phyloP scores from a whole-genome alignment of 1,140 invertebrate genomes.

The Ceratina japonica region DNA sequence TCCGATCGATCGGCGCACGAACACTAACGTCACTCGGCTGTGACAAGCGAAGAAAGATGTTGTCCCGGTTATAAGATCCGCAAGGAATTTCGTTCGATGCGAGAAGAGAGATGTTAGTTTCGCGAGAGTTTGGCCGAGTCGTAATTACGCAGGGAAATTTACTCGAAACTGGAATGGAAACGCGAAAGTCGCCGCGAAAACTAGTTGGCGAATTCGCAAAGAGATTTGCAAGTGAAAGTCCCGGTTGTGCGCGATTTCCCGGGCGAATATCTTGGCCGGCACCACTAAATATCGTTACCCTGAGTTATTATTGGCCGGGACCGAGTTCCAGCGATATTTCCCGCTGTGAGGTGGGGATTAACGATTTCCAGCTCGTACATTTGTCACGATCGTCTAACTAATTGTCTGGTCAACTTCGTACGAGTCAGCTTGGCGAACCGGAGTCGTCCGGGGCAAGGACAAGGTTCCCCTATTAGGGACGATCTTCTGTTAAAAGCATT shows the following conservation, averaged over 20 bases:
- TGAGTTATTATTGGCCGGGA: neutral
- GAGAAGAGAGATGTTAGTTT: neutral
- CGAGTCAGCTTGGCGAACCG: neutral
- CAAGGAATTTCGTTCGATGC: too few species aligned
- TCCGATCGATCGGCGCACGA: too few species aligned
- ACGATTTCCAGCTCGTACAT: constrained; percentile 27
- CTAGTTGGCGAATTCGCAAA: constrained; percentile 7
- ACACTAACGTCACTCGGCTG: too few species aligned
- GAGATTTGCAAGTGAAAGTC: constrained; percentile 44
- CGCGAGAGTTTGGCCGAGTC: neutral
- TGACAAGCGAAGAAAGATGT: too few species aligned
- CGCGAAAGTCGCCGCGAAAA: neutral
- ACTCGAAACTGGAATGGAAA: neutral
- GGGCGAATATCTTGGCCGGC: neutral
- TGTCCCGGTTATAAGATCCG: too few species aligned
- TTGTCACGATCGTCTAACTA: constrained; percentile 43
- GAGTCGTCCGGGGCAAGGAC: constrained; percentile 47
- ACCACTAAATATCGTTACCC: constrained; percentile 2
- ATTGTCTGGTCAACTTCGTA: constrained; percentile 53
- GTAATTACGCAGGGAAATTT: constrained; percentile 8
- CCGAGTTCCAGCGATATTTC: constrained; percentile 18
- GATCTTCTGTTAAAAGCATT: constrained; percentile 74
- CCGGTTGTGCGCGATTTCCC: neutral
- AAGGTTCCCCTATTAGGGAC: constrained; percentile 69
- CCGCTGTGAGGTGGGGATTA: neutral